Percentiles rank a stretch among this genome's conserved stretches.
These are phyloP conservation scores for Syncerus caffer DNA, from an alignment of 2,797 vertebrate species.

Conservation along the genomic window DNA sequence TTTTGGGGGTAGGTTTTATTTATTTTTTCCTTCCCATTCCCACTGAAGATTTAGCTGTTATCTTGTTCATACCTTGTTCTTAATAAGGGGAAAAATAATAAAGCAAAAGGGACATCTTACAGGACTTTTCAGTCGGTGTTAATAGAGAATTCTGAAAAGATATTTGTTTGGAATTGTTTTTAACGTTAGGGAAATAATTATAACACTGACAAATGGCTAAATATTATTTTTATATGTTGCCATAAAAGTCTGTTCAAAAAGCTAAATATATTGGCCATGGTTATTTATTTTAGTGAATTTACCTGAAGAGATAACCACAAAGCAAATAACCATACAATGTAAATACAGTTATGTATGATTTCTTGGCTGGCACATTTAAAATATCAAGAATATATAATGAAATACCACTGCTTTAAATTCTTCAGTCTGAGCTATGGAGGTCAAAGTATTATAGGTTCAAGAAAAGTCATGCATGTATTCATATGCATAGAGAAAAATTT, in stretches of 20 bases:
- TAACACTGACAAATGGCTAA: not conserved
- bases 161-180: not conserved
- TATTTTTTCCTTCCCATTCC: not conserved
- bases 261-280: not conserved
- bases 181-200: conserved; percentile 3
- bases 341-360: not conserved
- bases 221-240: not conserved
- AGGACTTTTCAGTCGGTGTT: not conserved
- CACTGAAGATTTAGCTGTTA: conserved; percentile 24
- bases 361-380: not conserved
- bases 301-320: not conserved
- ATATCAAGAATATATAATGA: not conserved
- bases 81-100: not conserved
- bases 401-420: not conserved
- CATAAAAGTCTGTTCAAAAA: not conserved
- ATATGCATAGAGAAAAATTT: not conserved
- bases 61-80: conserved; percentile 21
- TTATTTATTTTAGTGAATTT: conserved; percentile 20
- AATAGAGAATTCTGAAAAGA: not conserved
- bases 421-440: not conserved
- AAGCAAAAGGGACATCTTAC: not conserved
- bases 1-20: not conserved
- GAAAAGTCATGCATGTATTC: not conserved
- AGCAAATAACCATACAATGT: not conserved
- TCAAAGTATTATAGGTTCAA: not conserved